Evolutionary conservation across 1,140 invertebrate species (phyloP).

Genomic region (Oryzaephilus surinamensis): DNA sequence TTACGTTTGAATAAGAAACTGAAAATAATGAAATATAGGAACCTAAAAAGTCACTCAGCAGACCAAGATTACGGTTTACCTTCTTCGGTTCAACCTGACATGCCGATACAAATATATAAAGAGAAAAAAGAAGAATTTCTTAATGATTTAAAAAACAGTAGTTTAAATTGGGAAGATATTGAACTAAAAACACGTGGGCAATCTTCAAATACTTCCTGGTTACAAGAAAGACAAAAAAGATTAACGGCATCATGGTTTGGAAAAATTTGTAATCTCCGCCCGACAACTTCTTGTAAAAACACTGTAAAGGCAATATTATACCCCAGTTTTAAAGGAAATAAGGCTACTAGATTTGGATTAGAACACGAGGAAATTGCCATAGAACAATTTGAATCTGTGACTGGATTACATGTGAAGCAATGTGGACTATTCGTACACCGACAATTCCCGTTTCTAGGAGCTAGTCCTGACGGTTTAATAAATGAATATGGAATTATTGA

Average conservation of each 20-base stretch:
- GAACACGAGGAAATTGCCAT: not conserved
- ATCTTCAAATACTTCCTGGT: not conserved
- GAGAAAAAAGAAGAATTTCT: not conserved
- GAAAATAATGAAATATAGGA: not conserved
- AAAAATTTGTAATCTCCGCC: not conserved
- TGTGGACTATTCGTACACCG: not conserved
- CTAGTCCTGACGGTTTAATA: conserved; percentile 18
- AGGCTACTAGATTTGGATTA: not conserved
- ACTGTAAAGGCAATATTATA: not conserved
- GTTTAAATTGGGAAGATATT: not conserved
- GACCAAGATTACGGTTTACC: not conserved
- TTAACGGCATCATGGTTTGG: not conserved
- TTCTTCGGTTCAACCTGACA: not conserved
- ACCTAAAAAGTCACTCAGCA: not conserved
- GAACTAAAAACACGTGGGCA: not conserved
- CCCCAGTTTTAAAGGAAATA: not conserved
- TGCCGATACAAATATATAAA: not conserved
- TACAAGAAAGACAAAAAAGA: not conserved
- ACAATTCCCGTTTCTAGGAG: conserved; percentile 13
- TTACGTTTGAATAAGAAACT: not conserved
- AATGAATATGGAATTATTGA: conserved; percentile 14
- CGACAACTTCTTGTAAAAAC: not conserved
- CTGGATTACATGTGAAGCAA: not conserved
- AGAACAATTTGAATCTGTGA: not conserved
- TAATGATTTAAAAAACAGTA: not conserved